A percentile compares a stretch with the other conserved stretches of the same genome.
Conservation (phyloP, 2,113 vertebrate species). For the Albula glossodonta region DNA sequence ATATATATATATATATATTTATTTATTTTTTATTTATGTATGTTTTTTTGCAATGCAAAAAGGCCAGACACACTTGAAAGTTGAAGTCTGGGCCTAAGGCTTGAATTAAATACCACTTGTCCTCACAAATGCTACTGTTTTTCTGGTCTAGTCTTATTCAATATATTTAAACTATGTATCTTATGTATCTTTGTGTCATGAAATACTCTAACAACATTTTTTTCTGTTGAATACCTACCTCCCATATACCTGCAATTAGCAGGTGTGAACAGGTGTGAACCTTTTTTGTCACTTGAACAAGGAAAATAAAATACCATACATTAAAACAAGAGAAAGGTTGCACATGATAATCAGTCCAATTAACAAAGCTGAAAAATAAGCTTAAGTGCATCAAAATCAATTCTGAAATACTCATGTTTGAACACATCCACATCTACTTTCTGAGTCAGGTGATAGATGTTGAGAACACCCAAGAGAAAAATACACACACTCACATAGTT, state of each 20-base stretch:
- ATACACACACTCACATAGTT: constrained; percentile 43
- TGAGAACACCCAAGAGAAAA: constrained; percentile 17
- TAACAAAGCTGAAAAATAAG: background rate
- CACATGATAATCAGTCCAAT: background rate
- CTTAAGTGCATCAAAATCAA: background rate
- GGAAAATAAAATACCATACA: background rate
- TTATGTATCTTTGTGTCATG: too few species aligned
- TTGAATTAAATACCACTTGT: background rate
- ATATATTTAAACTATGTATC: too few species aligned
- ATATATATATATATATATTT: too few species aligned
- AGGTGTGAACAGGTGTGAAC: background rate
- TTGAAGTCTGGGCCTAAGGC: background rate
- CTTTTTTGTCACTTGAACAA: background rate
- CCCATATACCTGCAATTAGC: background rate
- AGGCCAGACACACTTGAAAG: background rate
- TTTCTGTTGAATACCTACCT: background rate
- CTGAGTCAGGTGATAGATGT: background rate
- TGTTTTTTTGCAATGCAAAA: too few species aligned
- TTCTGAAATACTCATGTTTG: background rate
- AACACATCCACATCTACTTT: background rate
- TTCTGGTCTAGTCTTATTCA: background rate
- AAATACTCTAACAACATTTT: too few species aligned
- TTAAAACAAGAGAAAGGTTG: background rate
- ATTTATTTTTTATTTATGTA: too few species aligned
- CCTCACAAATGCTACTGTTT: background rate